Evolutionary conservation across 2,888 invertebrate species (phyloP).

Genomic region (Heliconius aoede): DNA sequence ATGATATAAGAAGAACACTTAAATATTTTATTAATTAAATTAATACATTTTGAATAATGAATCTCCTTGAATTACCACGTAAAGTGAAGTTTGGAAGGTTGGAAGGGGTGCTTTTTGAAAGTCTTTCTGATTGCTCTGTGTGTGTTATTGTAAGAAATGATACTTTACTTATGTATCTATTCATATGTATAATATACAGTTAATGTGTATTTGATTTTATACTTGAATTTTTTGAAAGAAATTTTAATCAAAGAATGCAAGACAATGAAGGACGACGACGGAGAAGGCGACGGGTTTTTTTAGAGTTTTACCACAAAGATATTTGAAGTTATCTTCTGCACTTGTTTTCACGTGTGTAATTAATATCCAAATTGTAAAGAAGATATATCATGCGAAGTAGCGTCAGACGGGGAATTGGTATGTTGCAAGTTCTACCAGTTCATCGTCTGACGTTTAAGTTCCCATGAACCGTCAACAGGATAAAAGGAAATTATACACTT

Average conservation of each 20-base stretch:
- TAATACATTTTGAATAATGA: not conserved
- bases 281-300: too few relatives aligned
- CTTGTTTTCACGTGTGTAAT: not conserved
- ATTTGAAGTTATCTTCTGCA: not conserved
- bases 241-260: too few relatives aligned
- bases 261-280: not conserved
- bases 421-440: constrained; percentile 8
- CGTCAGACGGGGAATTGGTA: constrained; percentile 19
- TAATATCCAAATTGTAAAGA: not conserved
- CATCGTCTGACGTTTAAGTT: constrained; percentile 23
- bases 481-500: not conserved
- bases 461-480: not conserved
- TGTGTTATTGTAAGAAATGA: not conserved
- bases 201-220: too few relatives aligned
- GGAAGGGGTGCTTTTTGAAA: too few relatives aligned
- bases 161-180: not conserved
- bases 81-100: constrained; percentile 2
- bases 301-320: too few relatives aligned
- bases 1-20: not conserved
- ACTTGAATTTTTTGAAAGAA: too few relatives aligned
- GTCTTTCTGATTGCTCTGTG: not conserved
- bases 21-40: not conserved
- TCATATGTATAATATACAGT: not conserved
- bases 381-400: not conserved
- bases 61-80: not conserved